phyloP scores from a whole-genome alignment of 2,113 vertebrate species.

The Barbus barbus region DNA sequence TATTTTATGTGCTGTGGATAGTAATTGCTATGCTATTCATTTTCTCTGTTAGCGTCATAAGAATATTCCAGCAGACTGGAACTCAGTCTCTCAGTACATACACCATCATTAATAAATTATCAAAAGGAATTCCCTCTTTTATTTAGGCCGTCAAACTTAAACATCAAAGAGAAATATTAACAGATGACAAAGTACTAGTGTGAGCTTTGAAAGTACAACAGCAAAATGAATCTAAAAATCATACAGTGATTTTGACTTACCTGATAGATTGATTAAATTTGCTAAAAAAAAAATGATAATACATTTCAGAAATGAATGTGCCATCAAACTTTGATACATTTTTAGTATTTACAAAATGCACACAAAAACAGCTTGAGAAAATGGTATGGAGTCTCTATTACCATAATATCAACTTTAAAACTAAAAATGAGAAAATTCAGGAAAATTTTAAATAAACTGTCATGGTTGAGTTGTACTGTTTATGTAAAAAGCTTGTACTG shows the following conservation, averaged over 20 bases:
- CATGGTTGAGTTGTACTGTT: background rate
- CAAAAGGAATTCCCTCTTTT: slow-evolving; percentile 48
- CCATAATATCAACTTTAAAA: background rate
- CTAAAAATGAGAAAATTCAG: background rate
- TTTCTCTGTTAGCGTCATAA: slow-evolving; percentile 26
- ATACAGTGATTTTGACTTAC: background rate
- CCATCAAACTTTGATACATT: background rate
- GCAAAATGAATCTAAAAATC: slow-evolving; percentile 8
- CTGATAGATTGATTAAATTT: background rate
- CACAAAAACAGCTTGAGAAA: background rate
- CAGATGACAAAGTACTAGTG: slow-evolving; percentile 15
- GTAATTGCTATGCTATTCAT: background rate
- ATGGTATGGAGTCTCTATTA: no score
- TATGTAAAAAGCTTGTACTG: background rate
- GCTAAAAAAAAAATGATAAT: background rate
- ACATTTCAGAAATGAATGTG: background rate
- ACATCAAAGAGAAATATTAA: slow-evolving; percentile 53
- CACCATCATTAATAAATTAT: slow-evolving; percentile 49
- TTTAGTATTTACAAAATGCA: background rate
- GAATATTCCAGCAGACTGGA: slow-evolving; percentile 27
- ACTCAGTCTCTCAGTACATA: slow-evolving; percentile 11
- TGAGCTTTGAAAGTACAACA: background rate
- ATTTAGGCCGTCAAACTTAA: slow-evolving; percentile 24
- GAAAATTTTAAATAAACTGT: background rate
- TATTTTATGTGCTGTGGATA: no score